A percentile compares a stretch with the other conserved stretches of the same genome.
Evolutionary conservation across 2,888 invertebrate species (phyloP).

Genomic region (Pachliopta kotzebuea): DNA sequence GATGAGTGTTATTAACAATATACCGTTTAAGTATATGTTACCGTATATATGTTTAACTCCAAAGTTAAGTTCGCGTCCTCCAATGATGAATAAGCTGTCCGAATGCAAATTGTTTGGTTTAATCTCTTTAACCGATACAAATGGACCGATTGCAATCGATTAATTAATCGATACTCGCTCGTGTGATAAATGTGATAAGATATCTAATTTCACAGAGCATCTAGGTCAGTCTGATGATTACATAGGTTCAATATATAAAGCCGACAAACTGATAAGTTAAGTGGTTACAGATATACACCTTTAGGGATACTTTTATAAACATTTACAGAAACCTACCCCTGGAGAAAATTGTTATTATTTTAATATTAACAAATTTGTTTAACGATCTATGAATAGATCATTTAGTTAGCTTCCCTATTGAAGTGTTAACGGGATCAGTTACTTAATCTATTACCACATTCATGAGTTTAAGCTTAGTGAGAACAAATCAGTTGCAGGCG

Average conservation of each 20-base stretch:
- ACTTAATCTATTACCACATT: slow-evolving; percentile 10
- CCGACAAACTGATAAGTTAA: neutral
- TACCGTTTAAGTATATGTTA: too few species aligned
- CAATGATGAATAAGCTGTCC: neutral
- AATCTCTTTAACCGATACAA: slow-evolving; percentile 15
- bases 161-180: slow-evolving; percentile 21
- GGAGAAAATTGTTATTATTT: too few species aligned
- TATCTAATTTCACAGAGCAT: slow-evolving; percentile 23
- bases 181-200: slow-evolving; percentile 13
- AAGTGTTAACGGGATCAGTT: neutral
- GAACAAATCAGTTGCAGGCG: neutral
- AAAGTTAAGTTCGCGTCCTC: too few species aligned
- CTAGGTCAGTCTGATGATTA: slow-evolving; percentile 4
- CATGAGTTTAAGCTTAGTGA: neutral
- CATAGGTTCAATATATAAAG: slow-evolving; percentile 6
- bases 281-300: neutral
- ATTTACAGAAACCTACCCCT: too few species aligned
- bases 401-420: slow-evolving; percentile 2
- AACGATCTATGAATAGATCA: slow-evolving; percentile 1
- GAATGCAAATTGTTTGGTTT: slow-evolving; percentile 15
- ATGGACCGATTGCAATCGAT: slow-evolving; percentile 22
- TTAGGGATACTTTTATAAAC: too few species aligned
- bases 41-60: too few species aligned
- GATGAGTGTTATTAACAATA: too few species aligned
- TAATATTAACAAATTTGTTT: too few species aligned